Evolutionary conservation across 2,888 invertebrate genomes (phyloP).

Genomic region (Strigamia crassipes): DNA sequence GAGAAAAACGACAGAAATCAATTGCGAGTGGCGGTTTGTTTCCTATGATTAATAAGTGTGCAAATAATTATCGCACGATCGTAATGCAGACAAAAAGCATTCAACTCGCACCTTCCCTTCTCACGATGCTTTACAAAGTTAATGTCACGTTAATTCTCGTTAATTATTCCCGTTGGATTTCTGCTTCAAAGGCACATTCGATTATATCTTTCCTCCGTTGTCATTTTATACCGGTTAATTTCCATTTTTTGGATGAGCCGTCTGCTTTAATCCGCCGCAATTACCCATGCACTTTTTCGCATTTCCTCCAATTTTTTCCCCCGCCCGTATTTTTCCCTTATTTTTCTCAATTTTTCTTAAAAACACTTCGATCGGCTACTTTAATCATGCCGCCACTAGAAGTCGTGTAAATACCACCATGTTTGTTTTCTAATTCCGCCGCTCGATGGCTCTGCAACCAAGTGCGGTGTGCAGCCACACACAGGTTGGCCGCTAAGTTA

Average conservation of each 20-base stretch:
- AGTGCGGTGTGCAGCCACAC: constrained; percentile 19
- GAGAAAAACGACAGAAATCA: constrained; percentile 30
- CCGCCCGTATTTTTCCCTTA: neutral
- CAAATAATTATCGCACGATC: constrained; percentile 2
- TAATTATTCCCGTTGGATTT: constrained; percentile 18
- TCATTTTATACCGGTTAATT: neutral
- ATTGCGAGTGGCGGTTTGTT: constrained; percentile 10
- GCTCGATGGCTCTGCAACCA: neutral
- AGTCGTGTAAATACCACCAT: constrained; percentile 22
- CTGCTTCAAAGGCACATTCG: neutral
- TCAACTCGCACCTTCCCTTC: neutral
- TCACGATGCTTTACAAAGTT: constrained; percentile 7
- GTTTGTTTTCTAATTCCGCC: constrained; percentile 5
- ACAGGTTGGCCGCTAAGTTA: neutral
- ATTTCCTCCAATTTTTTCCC: neutral
- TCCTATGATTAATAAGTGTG: neutral
- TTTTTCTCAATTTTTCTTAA: neutral
- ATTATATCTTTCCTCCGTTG: neutral
- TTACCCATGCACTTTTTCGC: neutral
- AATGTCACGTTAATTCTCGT: constrained; percentile 28
- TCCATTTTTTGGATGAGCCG: neutral
- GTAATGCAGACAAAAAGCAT: neutral
- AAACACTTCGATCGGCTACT: constrained; percentile 1
- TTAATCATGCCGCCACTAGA: constrained; percentile 31
- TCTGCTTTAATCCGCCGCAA: neutral